Conservation (phyloP, 2,797 vertebrate genomes). For the Parauchenoglanis punctatus region DNA sequence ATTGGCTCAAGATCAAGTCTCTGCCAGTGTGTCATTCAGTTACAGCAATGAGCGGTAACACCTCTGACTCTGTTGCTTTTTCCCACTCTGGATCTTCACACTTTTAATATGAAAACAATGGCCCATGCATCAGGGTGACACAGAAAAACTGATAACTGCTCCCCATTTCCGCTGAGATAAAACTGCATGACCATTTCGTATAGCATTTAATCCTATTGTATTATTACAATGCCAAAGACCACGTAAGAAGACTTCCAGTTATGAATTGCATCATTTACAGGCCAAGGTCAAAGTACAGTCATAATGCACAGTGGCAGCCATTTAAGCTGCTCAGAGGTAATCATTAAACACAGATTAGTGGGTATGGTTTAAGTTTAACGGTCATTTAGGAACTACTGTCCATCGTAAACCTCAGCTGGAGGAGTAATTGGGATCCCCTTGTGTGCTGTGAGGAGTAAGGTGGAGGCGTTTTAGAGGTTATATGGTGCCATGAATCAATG, state of each 20-base stretch:
- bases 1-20: conserved; percentile 10
- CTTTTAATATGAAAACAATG: neutral
- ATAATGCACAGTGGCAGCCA: neutral
- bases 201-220: neutral
- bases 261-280: neutral
- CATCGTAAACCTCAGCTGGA: conserved; percentile 24
- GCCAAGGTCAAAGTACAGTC: conserved; percentile 17
- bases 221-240: neutral
- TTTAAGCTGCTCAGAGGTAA: neutral
- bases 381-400: neutral
- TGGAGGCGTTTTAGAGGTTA: conserved; percentile 31
- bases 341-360: conserved; percentile 10
- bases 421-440: conserved; percentile 7
- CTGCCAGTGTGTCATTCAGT: conserved; percentile 54
- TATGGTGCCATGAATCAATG: conserved; percentile 63
- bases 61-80: conserved; percentile 44
- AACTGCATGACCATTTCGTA: neutral
- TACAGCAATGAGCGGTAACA: conserved; percentile 26
- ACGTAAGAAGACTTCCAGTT: neutral
- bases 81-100: neutral
- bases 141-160: neutral
- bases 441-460: conserved; percentile 21
- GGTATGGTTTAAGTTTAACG: conserved; percentile 25
- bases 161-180: neutral
- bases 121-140: neutral